These are phyloP conservation scores for Trematomus bernacchii DNA, from an alignment of 2,797 vertebrate species.

Conservation along the genomic window DNA sequence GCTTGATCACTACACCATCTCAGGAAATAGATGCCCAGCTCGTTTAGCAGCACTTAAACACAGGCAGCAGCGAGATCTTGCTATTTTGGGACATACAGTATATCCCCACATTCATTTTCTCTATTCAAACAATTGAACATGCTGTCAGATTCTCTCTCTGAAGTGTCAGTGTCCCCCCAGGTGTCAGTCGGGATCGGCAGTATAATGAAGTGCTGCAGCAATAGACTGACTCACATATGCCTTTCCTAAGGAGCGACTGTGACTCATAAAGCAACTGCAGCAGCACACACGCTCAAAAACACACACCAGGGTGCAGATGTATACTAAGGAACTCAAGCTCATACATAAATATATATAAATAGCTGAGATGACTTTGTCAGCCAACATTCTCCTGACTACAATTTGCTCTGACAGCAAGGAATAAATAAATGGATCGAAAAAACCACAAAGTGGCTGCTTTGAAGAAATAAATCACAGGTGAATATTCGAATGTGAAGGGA, in stretches of 20 bases:
- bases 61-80: background rate
- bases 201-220: constrained; percentile 57
- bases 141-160: constrained; percentile 1
- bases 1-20: constrained; percentile 25
- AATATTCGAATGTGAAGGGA: constrained; percentile 36
- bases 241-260: constrained; percentile 47
- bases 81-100: background rate
- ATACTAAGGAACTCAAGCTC: constrained; percentile 3
- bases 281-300: constrained; percentile 14
- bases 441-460: constrained; percentile 40
- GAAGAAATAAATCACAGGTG: constrained; percentile 48
- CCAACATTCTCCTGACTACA: constrained; percentile 6
- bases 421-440: constrained; percentile 49
- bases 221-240: constrained; percentile 52
- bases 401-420: constrained; percentile 21
- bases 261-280: constrained; percentile 61
- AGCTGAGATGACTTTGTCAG: constrained; percentile 26
- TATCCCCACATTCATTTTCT: background rate
- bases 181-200: constrained; percentile 39
- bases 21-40: constrained; percentile 33
- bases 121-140: constrained; percentile 37
- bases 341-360: background rate
- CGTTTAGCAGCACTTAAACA: constrained; percentile 50
- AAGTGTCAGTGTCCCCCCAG: constrained; percentile 37
- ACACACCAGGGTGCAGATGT: constrained; percentile 1